Base-by-base conservation (phyloP, 2,113 vertebrate species). In the Sylvietta virens region DNA sequence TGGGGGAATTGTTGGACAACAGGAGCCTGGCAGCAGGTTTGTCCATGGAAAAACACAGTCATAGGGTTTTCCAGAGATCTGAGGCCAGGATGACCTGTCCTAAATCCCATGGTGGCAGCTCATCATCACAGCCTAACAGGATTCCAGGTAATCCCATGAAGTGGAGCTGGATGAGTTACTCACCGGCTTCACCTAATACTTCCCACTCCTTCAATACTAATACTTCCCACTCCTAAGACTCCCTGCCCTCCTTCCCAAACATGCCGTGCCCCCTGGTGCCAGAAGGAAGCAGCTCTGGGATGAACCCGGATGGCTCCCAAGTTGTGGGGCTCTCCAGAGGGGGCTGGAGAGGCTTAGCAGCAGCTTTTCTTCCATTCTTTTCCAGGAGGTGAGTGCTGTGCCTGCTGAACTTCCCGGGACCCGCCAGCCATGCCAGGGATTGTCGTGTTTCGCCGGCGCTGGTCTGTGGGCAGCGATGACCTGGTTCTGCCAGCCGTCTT, bases 391-490 rank as follows among this genome's bases (percentile, higher is more conserved):
- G 97, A 97, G 94, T 57, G 26, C 96, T 27, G 96, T 96, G 93
- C 92, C 97, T 92, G 91, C 97, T 98, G 97, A 98, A 90, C 95
- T 91, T 82, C 91, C 62, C 27, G 39, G 74, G 96, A 98, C 95
- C 97, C 3, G 15, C 97, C 97, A 98, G 98, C 98, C 98, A 98
- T 98, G 99, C 99, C 99, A 95, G 99, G 99, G 95, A 99, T 99
- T 94, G 99, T 99, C 94, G 99, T 99, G 98, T 99, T 99, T 98
- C 99, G 99, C 97, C 98, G 99, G 95, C 99, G 99, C 98, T 99
- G 99, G 99, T 99, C 99, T 99, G 99, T 99, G 95, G 99, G 99
- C 98, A 99, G 99, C 94, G 99, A 99, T 98, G 99, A 99, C 99
- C 99, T 99, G 94, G 99, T 99, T 98, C 97, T 99, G 98, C 99